Conservation (phyloP, 2,888 invertebrate species). For the Carcina quercana region DNA sequence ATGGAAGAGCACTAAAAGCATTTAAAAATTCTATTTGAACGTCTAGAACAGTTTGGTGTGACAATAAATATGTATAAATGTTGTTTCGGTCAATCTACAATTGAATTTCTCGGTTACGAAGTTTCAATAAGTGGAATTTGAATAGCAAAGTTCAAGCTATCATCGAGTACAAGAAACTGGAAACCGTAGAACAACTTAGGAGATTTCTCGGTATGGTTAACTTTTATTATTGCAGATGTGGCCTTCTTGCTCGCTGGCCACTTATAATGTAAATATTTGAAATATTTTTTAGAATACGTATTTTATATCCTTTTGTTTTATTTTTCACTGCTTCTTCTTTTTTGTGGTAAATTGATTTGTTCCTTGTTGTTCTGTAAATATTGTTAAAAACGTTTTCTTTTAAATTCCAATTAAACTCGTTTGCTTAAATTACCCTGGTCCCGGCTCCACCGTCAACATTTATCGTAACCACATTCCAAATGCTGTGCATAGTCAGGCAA, state of each 20-base stretch:
- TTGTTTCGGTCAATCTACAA: constrained; percentile 8
- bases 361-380: too few species aligned
- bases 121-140: constrained; percentile 15
- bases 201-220: constrained; percentile 10
- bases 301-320: too few species aligned
- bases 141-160: constrained; percentile 14
- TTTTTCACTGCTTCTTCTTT: too few species aligned
- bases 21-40: constrained; percentile 2
- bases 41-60: constrained; percentile 6
- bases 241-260: too few species aligned
- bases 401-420: too few species aligned
- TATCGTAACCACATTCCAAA: too few species aligned
- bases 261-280: too few species aligned
- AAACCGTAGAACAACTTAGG: constrained; percentile 5
- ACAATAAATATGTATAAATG: constrained; percentile 13
- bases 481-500: background rate
- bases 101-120: constrained; percentile 15
- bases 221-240: constrained; percentile 5
- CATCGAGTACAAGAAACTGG: constrained; percentile 1
- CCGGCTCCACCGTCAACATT: too few species aligned
- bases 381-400: too few species aligned
- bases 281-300: too few species aligned
- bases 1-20: constrained; percentile 6
- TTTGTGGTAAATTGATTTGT: too few species aligned
- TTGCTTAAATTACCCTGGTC: too few species aligned